Conservation (phyloP, 1,140 invertebrate species). For the Sycophaga agraensis region DNA sequence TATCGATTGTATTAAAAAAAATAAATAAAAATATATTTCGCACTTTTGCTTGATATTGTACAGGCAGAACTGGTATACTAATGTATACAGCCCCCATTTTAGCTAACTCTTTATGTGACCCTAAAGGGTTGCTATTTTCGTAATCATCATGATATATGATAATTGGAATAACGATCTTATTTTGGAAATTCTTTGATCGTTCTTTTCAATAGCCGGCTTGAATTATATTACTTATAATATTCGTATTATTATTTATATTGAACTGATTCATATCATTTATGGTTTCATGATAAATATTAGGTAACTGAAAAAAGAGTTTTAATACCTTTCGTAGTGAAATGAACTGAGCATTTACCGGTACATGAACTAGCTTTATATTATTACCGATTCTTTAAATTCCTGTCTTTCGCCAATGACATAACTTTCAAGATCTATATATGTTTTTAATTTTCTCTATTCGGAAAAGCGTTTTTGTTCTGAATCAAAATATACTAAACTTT, state of each 20-base stretch:
- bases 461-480: too few relatives aligned
- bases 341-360: conserved; percentile 8
- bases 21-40: too few relatives aligned
- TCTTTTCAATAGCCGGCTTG: too few relatives aligned
- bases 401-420: conserved; percentile 3
- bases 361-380: not conserved
- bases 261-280: conserved; percentile 9
- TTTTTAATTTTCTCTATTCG: not conserved
- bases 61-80: not conserved
- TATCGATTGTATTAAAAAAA: conserved; percentile 2
- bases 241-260: too few relatives aligned
- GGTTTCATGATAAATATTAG: conserved; percentile 10
- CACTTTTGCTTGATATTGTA: not conserved
- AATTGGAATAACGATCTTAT: too few relatives aligned
- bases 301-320: conserved; percentile 31
- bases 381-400: not conserved
- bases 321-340: conserved; percentile 29
- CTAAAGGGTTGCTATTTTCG: not conserved
- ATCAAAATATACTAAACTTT: too few relatives aligned
- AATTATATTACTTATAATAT: too few relatives aligned
- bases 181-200: too few relatives aligned
- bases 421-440: conserved; percentile 1
- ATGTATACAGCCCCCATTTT: not conserved
- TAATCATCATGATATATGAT: too few relatives aligned
- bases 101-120: not conserved